Evolutionary conservation across 2,113 vertebrate species (phyloP), one percentile per base, ranked within the genome.

Genomic region (Ceratotherium simum): DNA sequence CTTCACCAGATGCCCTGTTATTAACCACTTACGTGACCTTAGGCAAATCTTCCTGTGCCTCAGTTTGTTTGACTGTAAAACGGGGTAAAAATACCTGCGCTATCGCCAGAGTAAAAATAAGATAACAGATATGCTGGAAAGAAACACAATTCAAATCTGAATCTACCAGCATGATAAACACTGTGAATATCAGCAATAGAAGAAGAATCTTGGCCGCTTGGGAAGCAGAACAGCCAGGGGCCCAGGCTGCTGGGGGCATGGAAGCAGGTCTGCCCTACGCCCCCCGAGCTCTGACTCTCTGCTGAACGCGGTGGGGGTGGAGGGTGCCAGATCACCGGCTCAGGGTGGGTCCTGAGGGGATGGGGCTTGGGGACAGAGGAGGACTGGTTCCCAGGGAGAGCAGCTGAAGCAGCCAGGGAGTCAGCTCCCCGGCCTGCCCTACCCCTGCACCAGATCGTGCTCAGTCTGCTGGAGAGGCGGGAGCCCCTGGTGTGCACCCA

Each of bases 21-120:
- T 39, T 90, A 94, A 93, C 60, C 78, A 75, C 73, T 81, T 73
- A 36, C 16, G 82, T 86, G 42, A 39, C 78, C 64, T 56, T 60
- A 87, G 76, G 91, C 70, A 62, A 86, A 64, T 81, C 48, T 89
- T 65, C 54, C 31, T 60, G 21, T 58, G 51, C 83, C 62, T 95
- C 54, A 33, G 67, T 92, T 91, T 93, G 90, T 73, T 9, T 73
- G 78, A 80, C 64, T 62, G 12, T 88, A 62, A 94, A 92, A 93
- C 25, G 6, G 64, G 20, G n/a, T 27, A 72, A 92, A 92, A 90
- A 65, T 21, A 54, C 33, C 64, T 58, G 25, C 3, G 48, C 62
- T 91, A 13, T 62, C 75, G 64, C 18, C 27, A 69, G 72, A 36
- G 42, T 64, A 64, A 73, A 96, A 93, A 51, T 51, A 69, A 90